Evolutionary conservation across 2,113 vertebrate species (phyloP).

Genomic region (Poeciliopsis turrubarensis): DNA sequence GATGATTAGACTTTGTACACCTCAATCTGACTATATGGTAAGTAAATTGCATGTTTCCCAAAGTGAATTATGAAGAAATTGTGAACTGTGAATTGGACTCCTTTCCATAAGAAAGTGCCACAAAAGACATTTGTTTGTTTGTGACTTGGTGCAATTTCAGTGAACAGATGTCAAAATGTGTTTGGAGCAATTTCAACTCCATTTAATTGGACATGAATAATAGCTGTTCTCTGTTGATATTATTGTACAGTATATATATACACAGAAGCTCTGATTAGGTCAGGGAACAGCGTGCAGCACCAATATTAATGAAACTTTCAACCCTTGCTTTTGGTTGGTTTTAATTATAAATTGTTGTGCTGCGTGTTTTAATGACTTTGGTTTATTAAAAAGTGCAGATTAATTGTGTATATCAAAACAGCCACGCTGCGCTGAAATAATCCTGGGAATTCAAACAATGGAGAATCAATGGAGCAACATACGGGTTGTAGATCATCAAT

Average conservation of each 20-base stretch:
- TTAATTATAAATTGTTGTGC: conserved; percentile 78
- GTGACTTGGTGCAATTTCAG: too few relatives aligned
- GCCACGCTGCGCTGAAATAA: conserved; percentile 52
- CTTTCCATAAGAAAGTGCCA: too few relatives aligned
- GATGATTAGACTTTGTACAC: neutral
- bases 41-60: neutral
- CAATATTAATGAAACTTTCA: conserved; percentile 74
- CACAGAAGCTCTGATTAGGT: conserved; percentile 7
- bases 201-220: too few relatives aligned
- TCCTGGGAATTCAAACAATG: conserved; percentile 74
- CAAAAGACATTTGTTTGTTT: too few relatives aligned
- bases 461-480: conserved; percentile 80
- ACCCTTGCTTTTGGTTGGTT: conserved; percentile 56
- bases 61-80: too few relatives aligned
- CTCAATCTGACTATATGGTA: neutral
- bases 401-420: conserved; percentile 65
- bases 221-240: neutral
- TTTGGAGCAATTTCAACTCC: too few relatives aligned
- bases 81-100: too few relatives aligned
- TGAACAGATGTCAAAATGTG: too few relatives aligned
- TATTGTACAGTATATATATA: conserved; percentile 50
- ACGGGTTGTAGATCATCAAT: conserved; percentile 75
- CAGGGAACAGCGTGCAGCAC: conserved; percentile 47
- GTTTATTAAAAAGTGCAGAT: conserved; percentile 77
- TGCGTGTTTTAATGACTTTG: conserved; percentile 75